Evolutionary conservation across 1,140 invertebrate genomes (phyloP).

Genomic region (Wiebesia pumilae): DNA sequence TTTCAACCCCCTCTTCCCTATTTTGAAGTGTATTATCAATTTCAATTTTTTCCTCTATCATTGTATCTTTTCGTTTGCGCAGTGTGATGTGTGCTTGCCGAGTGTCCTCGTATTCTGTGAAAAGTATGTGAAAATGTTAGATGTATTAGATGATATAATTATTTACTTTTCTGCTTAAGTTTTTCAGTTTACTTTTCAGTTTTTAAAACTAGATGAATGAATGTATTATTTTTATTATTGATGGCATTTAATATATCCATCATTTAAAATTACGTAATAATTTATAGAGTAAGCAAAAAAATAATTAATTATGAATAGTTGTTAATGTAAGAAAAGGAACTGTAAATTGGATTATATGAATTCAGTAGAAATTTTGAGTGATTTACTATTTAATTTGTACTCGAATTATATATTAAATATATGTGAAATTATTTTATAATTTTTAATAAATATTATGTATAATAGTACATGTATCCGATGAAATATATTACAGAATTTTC

Average conservation of each 20-base stretch:
- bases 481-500: too few species aligned
- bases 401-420: too few species aligned
- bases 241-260: too few species aligned
- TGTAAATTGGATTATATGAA: not conserved
- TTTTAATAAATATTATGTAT: too few species aligned
- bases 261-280: too few species aligned
- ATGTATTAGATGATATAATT: constrained; percentile 63
- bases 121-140: constrained; percentile 73
- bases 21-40: constrained; percentile 63
- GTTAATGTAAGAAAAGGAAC: not conserved
- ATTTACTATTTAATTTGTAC: not conserved
- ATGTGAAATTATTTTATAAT: too few species aligned
- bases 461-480: too few species aligned
- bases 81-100: constrained; percentile 73
- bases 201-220: too few species aligned
- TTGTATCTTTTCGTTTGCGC: constrained; percentile 71
- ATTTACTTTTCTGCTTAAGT: constrained; percentile 27
- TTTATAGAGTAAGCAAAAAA: not conserved
- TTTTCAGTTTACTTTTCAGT: too few species aligned
- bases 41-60: constrained; percentile 65
- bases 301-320: not conserved
- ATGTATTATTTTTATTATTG: too few species aligned
- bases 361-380: not conserved
- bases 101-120: constrained; percentile 76
- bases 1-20: constrained; percentile 67